These are phyloP conservation scores for Ectobius pallidus DNA, from an alignment of 2,888 invertebrate species.

Conservation along the genomic window DNA sequence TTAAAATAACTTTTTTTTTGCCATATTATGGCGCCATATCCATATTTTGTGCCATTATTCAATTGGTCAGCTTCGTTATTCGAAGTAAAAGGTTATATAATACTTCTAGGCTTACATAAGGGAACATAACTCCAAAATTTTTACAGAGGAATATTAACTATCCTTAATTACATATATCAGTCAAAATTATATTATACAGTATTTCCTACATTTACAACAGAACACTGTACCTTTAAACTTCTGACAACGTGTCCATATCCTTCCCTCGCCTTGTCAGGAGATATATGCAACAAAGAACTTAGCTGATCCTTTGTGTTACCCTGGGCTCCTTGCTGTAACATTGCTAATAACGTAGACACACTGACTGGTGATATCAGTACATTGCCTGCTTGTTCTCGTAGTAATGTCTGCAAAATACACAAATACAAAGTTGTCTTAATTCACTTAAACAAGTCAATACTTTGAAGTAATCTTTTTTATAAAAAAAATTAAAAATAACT, in stretches of 20 bases:
- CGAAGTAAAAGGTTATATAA: too few relatives aligned
- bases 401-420: conserved; percentile 26
- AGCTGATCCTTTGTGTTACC: conserved; percentile 55
- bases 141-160: too few relatives aligned
- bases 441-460: too few relatives aligned
- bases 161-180: too few relatives aligned
- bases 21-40: too few relatives aligned
- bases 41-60: too few relatives aligned
- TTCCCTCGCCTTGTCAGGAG: conserved; percentile 49
- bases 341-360: conserved; percentile 55
- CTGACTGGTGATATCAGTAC: conserved; percentile 59
- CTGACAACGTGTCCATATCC: conserved; percentile 40
- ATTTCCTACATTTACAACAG: too few relatives aligned
- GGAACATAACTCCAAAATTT: too few relatives aligned
- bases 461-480: not conserved
- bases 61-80: too few relatives aligned
- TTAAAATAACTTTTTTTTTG: too few relatives aligned
- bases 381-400: conserved; percentile 48
- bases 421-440: not conserved
- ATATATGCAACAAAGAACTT: conserved; percentile 51
- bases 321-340: conserved; percentile 58
- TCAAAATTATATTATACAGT: too few relatives aligned
- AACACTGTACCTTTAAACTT: conserved; percentile 37
- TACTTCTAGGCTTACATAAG: too few relatives aligned
- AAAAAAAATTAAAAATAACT: not conserved